Evolutionary conservation across 2,888 invertebrate species (phyloP).

Genomic region (Sphaeridia pumilis): DNA sequence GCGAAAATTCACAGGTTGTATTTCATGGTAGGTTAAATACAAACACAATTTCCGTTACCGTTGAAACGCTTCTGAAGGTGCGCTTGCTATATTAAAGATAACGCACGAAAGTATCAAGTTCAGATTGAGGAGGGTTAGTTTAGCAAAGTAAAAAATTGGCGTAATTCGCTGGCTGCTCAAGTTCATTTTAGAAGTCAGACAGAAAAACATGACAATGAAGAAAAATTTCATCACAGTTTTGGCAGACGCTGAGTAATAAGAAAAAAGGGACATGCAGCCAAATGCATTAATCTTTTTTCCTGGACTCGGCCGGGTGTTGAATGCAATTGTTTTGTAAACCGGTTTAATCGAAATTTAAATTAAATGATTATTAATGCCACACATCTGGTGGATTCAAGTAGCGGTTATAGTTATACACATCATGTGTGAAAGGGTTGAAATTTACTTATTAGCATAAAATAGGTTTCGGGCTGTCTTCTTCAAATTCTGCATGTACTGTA

Average conservation of each 20-base stretch:
- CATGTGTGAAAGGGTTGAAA: slow-evolving; percentile 15
- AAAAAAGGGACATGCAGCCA: not conserved
- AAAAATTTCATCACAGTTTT: no score
- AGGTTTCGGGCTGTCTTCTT: no score
- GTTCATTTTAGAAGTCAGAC: no score
- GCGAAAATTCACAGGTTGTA: not conserved
- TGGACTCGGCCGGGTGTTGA: no score
- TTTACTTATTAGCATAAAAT: slow-evolving; percentile 27
- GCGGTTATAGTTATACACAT: slow-evolving; percentile 17
- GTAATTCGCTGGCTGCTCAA: no score
- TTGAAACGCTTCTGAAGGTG: no score
- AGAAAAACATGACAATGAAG: no score
- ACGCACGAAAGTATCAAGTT: no score
- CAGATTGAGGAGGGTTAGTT: no score
- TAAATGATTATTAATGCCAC: slow-evolving; percentile 16
- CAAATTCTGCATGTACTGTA: slow-evolving; percentile 20
- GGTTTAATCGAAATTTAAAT: slow-evolving; percentile 19
- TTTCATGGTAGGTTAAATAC: not conserved
- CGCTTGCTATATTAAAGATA: no score
- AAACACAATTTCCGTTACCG: not conserved
- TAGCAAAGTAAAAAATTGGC: no score
- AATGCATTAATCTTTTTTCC: not conserved
- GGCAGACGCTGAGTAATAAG: not conserved
- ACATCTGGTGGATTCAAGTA: no score
- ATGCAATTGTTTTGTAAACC: slow-evolving; percentile 14